Conservation (phyloP, 2,113 vertebrate species). For the Gyps fulvus region DNA sequence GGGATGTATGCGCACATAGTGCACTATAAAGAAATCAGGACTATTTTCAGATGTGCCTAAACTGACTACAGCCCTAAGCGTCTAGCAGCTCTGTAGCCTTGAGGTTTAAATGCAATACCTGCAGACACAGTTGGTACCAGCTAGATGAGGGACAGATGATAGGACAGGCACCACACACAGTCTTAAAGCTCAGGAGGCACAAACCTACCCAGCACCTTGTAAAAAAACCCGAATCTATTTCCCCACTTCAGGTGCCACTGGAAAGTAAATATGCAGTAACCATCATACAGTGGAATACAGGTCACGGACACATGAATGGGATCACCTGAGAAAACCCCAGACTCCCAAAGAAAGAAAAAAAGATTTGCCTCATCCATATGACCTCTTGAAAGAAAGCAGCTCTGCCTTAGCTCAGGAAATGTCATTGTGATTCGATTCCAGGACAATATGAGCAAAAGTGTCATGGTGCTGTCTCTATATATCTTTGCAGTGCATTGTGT, state of each 20-base stretch:
- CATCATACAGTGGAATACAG: neutral
- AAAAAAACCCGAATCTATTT: neutral
- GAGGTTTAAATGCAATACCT: neutral
- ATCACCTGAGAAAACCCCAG: neutral
- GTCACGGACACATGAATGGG: neutral
- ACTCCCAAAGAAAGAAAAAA: neutral
- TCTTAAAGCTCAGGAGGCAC: neutral
- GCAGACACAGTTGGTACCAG: neutral
- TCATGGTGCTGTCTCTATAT: neutral
- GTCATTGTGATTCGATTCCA: neutral
- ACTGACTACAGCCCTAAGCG: neutral
- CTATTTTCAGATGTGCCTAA: neutral
- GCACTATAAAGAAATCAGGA: neutral
- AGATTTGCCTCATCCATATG: neutral
- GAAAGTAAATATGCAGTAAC: neutral
- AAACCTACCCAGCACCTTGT: neutral
- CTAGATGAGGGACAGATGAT: neutral
- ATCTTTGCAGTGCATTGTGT: neutral
- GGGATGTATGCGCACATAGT: fast-evolving
- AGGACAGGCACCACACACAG: neutral
- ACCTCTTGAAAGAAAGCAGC: neutral
- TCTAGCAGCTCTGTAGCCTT: neutral
- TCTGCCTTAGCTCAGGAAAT: neutral
- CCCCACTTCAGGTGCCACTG: neutral
- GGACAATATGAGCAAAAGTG: neutral